A percentile compares a stretch with the other conserved stretches of the same genome.
phyloP scores from a whole-genome alignment of 2,113 vertebrate genomes.

The Lycaon pictus region DNA sequence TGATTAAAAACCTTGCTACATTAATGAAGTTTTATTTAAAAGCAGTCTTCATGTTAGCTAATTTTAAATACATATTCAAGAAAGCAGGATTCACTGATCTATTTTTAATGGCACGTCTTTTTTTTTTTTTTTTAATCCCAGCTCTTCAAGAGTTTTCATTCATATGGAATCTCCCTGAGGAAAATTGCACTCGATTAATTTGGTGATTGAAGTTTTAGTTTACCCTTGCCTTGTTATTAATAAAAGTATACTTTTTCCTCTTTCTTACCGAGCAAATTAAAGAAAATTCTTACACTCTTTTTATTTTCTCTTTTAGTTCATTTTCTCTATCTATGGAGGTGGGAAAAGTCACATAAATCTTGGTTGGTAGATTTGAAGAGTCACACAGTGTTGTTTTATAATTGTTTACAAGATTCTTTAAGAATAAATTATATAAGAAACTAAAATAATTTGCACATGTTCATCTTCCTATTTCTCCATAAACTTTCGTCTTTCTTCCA shows the following conservation, averaged over 20 bases:
- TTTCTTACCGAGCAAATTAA: conserved; percentile 3
- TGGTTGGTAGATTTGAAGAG: neutral
- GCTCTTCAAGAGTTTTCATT: conserved; percentile 34
- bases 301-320: conserved; percentile 3
- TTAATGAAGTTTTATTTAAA: conserved; percentile 11
- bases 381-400: conserved; percentile 5
- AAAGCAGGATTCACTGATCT: neutral
- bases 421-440: neutral
- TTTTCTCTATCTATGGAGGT: neutral
- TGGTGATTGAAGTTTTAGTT: neutral
- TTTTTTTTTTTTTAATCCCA: neutral
- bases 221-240: neutral
- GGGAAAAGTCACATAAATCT: neutral
- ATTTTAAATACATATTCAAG: neutral
- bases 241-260: conserved; percentile 29
- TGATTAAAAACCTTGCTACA: neutral
- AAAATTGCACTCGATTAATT: conserved; percentile 35
- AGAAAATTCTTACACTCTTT: conserved; percentile 8
- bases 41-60: neutral
- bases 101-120: neutral
- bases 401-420: neutral
- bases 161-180: neutral
- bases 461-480: neutral
- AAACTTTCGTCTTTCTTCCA: neutral
- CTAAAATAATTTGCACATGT: neutral